A percentile compares a stretch with the other conserved stretches of the same genome.
Evolutionary conservation across 2,113 vertebrate genomes (phyloP).

Genomic region (Podarcis muralis): DNA sequence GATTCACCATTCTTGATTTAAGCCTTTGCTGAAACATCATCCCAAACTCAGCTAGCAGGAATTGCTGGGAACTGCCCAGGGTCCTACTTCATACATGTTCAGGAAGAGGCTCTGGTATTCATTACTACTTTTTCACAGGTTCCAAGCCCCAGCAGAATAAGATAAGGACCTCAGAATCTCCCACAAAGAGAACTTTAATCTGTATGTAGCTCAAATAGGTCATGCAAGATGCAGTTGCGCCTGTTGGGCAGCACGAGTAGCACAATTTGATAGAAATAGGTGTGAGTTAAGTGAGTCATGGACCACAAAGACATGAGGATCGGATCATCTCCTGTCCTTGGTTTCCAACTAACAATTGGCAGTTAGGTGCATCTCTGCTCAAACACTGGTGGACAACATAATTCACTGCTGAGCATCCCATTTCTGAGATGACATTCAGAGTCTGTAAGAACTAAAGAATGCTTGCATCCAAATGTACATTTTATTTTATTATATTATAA

Average conservation of each 20-base stretch:
- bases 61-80: too few relatives aligned
- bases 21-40: too few relatives aligned
- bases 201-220: not conserved
- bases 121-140: not conserved
- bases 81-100: too few relatives aligned
- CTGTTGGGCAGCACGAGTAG: not conserved
- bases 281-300: not conserved
- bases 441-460: not conserved
- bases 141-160: not conserved
- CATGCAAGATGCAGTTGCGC: not conserved
- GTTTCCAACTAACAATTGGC: not conserved
- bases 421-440: not conserved
- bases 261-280: not conserved
- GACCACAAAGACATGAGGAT: not conserved
- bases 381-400: not conserved
- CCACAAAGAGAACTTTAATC: not conserved
- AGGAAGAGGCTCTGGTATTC: too few relatives aligned
- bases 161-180: not conserved
- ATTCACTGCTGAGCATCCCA: not conserved
- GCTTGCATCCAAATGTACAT: too few relatives aligned
- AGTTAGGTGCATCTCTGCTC: not conserved
- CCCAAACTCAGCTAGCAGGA: too few relatives aligned
- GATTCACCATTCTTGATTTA: too few relatives aligned
- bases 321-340: not conserved
- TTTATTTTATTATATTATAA: too few relatives aligned